Conservation (phyloP, 2,888 invertebrate genomes). For the Aporophyla lueneburgensis region DNA sequence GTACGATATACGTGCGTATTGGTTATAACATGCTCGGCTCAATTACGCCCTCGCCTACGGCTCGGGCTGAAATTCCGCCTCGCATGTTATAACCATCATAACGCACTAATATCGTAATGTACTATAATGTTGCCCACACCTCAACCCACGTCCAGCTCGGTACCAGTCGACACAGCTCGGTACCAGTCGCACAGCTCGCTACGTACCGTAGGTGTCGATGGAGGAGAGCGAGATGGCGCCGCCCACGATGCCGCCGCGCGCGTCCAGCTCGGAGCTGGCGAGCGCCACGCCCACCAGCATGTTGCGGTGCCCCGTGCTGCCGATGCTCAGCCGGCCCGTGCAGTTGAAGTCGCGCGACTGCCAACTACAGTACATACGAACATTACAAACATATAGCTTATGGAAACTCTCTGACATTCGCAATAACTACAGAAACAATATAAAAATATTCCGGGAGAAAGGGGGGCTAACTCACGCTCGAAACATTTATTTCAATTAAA, state of each 20-base stretch:
- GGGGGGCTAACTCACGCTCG: no score
- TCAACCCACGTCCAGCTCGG: no score
- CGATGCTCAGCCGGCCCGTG: constrained; percentile 97
- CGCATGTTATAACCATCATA: no score
- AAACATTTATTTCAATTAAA: no score
- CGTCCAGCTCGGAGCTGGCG: constrained; percentile 97
- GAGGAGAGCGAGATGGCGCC: constrained; percentile 97
- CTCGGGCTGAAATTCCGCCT: no score
- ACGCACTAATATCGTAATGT: no score
- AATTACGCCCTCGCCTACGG: no score
- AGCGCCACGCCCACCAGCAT: constrained; percentile 97
- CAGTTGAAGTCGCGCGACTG: constrained; percentile 97
- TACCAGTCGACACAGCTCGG: no score
- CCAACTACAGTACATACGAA: constrained; percentile 91
- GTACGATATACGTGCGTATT: no score
- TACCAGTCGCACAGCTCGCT: no score
- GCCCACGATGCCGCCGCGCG: constrained; percentile 99
- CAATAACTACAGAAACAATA: neutral
- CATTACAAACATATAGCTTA: neutral
- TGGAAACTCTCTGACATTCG: neutral
- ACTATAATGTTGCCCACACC: no score
- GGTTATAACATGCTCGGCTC: no score
- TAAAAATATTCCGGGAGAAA: neutral
- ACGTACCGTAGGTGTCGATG: constrained; percentile 94
- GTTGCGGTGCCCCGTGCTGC: constrained; percentile 98